phyloP scores from a whole-genome alignment of 2,113 vertebrate species.

The Loxodonta africana region DNA sequence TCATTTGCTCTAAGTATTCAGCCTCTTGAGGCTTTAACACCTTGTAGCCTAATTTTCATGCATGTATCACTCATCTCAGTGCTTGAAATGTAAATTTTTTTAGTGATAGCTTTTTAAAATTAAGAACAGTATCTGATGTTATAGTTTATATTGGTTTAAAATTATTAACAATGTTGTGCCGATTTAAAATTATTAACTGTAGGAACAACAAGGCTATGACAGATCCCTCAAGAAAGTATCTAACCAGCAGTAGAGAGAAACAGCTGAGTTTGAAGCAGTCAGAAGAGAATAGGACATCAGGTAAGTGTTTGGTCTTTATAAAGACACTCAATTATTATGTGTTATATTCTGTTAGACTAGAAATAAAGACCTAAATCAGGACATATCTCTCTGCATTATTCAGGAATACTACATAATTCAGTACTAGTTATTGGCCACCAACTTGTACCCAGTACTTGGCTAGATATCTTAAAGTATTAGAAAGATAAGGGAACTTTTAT shows the following conservation, averaged over 20 bases:
- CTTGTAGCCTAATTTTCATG: background rate
- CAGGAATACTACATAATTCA: background rate
- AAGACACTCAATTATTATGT: background rate
- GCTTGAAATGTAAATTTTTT: slow-evolving; percentile 49
- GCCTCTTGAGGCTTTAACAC: background rate
- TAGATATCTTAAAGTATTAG: slow-evolving; percentile 51
- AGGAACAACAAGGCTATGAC: slow-evolving; percentile 97
- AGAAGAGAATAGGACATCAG: slow-evolving; percentile 94
- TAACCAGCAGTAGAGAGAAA: slow-evolving; percentile 96
- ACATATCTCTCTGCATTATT: background rate
- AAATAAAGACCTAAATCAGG: slow-evolving; percentile 19
- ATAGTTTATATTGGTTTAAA: background rate
- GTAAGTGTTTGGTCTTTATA: slow-evolving; percentile 86
- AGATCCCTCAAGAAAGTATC: slow-evolving; percentile 95
- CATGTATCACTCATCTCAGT: background rate
- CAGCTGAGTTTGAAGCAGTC: slow-evolving; percentile 93
- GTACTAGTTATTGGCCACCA: background rate
- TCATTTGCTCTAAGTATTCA: slow-evolving; percentile 30
- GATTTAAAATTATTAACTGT: slow-evolving; percentile 73
- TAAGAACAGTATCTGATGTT: background rate
- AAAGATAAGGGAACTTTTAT: slow-evolving; percentile 13
- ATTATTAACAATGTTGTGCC: background rate
- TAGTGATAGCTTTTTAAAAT: slow-evolving; percentile 51
- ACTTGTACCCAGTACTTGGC: background rate
- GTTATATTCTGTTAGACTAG: background rate